Conservation (phyloP, 2,888 invertebrate species). For the Tortricodes alternella region DNA sequence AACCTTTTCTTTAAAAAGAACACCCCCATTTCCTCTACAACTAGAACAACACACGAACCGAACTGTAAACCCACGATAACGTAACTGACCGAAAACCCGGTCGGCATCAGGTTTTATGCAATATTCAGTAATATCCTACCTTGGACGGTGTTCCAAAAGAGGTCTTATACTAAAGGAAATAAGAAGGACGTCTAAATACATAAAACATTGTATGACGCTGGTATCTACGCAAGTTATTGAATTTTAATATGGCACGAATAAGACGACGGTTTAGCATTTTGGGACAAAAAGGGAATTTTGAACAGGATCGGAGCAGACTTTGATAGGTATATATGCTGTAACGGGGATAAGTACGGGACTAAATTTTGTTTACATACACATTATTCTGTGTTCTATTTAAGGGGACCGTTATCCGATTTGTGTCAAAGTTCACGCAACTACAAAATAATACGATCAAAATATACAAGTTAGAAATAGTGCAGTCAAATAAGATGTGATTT, state of each 20-base stretch:
- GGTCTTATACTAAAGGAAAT: conserved; percentile 46
- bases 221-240: conserved; percentile 63
- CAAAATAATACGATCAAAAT: too few relatives aligned
- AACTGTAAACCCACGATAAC: conserved; percentile 42
- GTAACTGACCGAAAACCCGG: conserved; percentile 55
- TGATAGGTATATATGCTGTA: background rate
- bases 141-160: conserved; percentile 39
- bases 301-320: conserved; percentile 9
- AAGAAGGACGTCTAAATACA: conserved; percentile 59
- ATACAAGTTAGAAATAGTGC: too few relatives aligned
- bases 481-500: too few relatives aligned
- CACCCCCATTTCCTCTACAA: conserved; percentile 56
- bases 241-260: conserved; percentile 58
- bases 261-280: conserved; percentile 34
- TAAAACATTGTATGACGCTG: conserved; percentile 68
- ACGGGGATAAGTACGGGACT: too few relatives aligned
- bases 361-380: conserved; percentile 14
- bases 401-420: conserved; percentile 10
- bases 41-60: conserved; percentile 34
- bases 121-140: conserved; percentile 51
- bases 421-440: background rate
- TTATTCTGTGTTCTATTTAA: conserved; percentile 12
- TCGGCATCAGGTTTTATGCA: conserved; percentile 63
- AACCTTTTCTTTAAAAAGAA: conserved; percentile 54
- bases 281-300: conserved; percentile 19